A percentile compares a stretch with the other conserved stretches of the same genome.
Evolutionary conservation across 2,797 vertebrate species (phyloP).

Genomic region (Spinus pinus): DNA sequence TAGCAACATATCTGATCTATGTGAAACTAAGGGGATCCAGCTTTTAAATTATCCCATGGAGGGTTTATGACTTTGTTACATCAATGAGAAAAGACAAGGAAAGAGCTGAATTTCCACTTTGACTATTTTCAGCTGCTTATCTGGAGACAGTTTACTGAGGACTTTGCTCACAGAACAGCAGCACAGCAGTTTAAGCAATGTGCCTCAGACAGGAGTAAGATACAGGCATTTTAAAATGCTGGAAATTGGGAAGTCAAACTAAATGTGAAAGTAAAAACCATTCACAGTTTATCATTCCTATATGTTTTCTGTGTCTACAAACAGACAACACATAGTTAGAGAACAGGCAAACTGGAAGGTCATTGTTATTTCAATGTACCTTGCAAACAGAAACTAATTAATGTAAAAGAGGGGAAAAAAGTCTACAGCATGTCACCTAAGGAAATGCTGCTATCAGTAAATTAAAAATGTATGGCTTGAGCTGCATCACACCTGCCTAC

Average conservation of each 20-base stretch:
- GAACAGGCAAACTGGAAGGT: not conserved
- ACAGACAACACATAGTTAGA: not conserved
- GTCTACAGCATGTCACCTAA: not conserved
- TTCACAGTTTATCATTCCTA: not conserved
- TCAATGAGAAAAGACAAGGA: not conserved
- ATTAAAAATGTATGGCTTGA: conserved; percentile 48
- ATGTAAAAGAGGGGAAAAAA: not conserved
- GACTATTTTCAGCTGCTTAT: not conserved
- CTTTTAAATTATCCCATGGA: not conserved
- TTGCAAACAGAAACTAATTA: conserved; percentile 13
- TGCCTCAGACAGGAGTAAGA: not conserved
- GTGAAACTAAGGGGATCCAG: not conserved
- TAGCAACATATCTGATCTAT: not conserved
- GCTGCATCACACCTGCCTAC: conserved; percentile 15
- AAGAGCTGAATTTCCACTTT: not conserved
- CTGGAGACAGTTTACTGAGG: not conserved
- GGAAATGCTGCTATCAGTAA: not conserved
- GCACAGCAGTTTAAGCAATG: not conserved
- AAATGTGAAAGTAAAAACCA: not conserved
- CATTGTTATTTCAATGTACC: not conserved
- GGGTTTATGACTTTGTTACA: not conserved
- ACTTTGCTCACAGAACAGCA: not conserved
- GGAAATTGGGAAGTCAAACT: not conserved
- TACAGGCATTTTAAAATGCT: not conserved
- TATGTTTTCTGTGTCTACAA: not conserved